Conservation (phyloP, 2,113 vertebrate species). For the Zapus hudsonius region DNA sequence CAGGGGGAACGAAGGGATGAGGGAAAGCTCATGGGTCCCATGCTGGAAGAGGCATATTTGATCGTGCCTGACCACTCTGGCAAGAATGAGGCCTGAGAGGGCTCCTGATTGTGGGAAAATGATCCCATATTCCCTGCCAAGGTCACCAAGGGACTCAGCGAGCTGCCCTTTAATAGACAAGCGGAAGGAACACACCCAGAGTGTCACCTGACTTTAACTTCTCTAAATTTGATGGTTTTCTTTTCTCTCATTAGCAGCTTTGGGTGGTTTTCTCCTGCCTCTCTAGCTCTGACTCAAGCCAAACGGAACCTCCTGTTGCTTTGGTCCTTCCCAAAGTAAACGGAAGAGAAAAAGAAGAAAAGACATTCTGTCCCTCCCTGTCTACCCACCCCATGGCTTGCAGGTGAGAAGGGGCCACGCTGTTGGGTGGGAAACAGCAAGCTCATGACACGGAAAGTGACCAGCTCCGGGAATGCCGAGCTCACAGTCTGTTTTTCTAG, state of each 20-base stretch:
- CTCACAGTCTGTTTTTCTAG: constrained; percentile 51
- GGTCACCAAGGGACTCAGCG: constrained; percentile 72
- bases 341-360: background rate
- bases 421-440: background rate
- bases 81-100: constrained; percentile 61
- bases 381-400: background rate
- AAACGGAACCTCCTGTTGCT: constrained; percentile 32
- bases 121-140: constrained; percentile 73
- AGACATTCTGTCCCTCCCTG: background rate
- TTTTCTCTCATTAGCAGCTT: constrained; percentile 57
- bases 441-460: background rate
- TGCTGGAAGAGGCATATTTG: constrained; percentile 36
- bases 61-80: constrained; percentile 73
- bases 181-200: constrained; percentile 69
- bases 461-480: background rate
- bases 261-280: constrained; percentile 78
- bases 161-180: constrained; percentile 69
- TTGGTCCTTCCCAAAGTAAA: background rate
- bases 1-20: constrained; percentile 55
- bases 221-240: constrained; percentile 72
- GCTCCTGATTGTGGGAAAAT: constrained; percentile 74
- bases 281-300: constrained; percentile 39
- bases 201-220: constrained; percentile 66
- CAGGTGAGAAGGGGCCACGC: rapidly evolving
- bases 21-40: constrained; percentile 10